A percentile compares a stretch with the other conserved stretches of the same genome.
phyloP scores from a whole-genome alignment of 1,140 invertebrate genomes.

The Drosophila tsacasi region DNA sequence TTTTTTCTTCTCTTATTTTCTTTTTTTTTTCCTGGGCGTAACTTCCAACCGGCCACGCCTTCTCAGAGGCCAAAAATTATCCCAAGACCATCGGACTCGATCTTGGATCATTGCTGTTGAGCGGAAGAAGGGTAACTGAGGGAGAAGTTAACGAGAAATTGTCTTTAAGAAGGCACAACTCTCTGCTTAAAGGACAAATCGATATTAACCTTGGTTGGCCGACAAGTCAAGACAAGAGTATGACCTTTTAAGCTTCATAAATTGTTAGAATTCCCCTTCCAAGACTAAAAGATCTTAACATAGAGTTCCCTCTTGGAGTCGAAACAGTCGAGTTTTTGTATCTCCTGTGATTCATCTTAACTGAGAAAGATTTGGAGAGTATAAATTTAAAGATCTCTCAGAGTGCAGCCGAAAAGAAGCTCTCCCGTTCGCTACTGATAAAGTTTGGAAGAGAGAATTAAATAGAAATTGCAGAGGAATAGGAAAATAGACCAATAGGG shows the following conservation, averaged over 20 bases:
- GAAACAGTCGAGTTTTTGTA: not conserved
- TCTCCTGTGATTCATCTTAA: not conserved
- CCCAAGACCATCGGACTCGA: conserved; percentile 32
- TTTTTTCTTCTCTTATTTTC: not conserved
- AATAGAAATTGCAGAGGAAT: not conserved
- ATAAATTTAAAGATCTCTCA: not conserved
- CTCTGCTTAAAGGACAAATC: not conserved
- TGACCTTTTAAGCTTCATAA: not conserved
- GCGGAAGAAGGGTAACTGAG: not conserved
- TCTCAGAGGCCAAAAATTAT: conserved; percentile 10
- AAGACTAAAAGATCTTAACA: not conserved
- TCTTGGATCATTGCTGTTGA: conserved; percentile 16
- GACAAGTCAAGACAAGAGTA: not conserved
- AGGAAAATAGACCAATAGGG: no score
- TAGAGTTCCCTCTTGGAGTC: not conserved
- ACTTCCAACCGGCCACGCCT: conserved; percentile 28
- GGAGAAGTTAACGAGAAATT: not conserved
- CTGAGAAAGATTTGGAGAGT: not conserved
- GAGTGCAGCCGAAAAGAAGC: not conserved
- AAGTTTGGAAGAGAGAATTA: no score
- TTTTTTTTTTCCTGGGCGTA: conserved; percentile 7
- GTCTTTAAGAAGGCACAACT: not conserved
- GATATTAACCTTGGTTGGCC: conserved; percentile 1
- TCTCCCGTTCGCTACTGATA: not conserved
- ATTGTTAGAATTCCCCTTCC: not conserved